phyloP scores from a whole-genome alignment of 2,888 invertebrate genomes.

The Cryptophagus acutangulus region DNA sequence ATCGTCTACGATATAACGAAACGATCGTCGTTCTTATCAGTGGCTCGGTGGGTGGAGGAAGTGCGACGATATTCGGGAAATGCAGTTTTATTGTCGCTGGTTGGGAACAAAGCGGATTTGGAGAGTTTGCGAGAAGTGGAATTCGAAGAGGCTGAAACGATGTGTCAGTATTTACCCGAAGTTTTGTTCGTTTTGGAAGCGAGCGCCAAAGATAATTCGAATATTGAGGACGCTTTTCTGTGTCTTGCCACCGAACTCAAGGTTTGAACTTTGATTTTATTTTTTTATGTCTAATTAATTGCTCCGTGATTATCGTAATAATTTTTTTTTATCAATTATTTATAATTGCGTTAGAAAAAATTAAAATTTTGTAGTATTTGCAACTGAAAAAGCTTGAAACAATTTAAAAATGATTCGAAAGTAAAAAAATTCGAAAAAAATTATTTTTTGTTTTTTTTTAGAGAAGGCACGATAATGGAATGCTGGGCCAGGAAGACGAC shows the following conservation, averaged over 20 bases:
- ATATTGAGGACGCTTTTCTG: slow-evolving; percentile 84
- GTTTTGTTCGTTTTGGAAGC: slow-evolving; percentile 83
- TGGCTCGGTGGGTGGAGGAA: slow-evolving; percentile 95
- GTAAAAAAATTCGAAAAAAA: not conserved
- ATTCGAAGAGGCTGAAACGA: slow-evolving; percentile 78
- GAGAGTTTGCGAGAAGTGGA: slow-evolving; percentile 78
- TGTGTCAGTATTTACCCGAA: slow-evolving; percentile 82
- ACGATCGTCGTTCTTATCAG: slow-evolving; percentile 81
- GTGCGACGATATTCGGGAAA: slow-evolving; percentile 90
- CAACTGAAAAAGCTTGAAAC: not conserved
- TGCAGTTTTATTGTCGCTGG: slow-evolving; percentile 82
- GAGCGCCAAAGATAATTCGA: slow-evolving; percentile 86
- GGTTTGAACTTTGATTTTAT: slow-evolving; percentile 48
- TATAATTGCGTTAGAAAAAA: slow-evolving; percentile 2
- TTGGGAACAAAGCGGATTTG: slow-evolving; percentile 90
- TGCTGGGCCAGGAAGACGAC: slow-evolving; percentile 55
- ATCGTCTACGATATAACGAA: slow-evolving; percentile 97
- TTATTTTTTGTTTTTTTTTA: slow-evolving; percentile 44
- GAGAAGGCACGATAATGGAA: slow-evolving; percentile 70
- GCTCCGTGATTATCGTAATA: slow-evolving; percentile 2
- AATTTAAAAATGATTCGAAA: too few relatives aligned
- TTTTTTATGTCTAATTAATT: too few relatives aligned
- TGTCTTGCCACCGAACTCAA: slow-evolving; percentile 83
- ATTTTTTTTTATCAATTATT: slow-evolving; percentile 6
- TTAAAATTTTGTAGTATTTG: not conserved